Conservation (phyloP, 2,888 invertebrate genomes). For the Apantesis nais region DNA sequence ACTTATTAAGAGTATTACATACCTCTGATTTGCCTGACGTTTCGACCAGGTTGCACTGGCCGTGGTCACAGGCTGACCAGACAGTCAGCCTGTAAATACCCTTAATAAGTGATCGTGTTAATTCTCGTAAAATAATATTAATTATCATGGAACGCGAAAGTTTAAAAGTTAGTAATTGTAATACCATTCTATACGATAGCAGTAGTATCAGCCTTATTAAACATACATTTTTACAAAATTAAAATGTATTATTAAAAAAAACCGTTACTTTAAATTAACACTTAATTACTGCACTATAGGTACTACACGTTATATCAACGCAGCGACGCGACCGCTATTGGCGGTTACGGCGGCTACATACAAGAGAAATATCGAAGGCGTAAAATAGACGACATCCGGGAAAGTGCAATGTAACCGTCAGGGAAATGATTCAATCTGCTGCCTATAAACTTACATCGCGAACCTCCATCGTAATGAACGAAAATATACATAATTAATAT, state of each 20-base stretch:
- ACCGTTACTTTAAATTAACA: constrained; percentile 50
- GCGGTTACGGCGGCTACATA: constrained; percentile 61
- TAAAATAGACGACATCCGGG: constrained; percentile 69
- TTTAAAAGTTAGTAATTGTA: too few species aligned
- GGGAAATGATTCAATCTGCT: constrained; percentile 58
- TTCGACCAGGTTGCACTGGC: too few species aligned
- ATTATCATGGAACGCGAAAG: too few species aligned
- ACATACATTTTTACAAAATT: constrained; percentile 29
- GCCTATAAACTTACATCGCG: constrained; percentile 41
- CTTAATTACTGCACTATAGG: too few species aligned
- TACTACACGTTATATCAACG: constrained; percentile 62
- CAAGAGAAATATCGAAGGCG: constrained; percentile 62
- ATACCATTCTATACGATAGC: neutral
- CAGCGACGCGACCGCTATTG: constrained; percentile 53
- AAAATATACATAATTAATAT: constrained; percentile 45
- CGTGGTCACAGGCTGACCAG: too few species aligned
- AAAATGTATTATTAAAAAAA: neutral
- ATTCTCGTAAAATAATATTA: too few species aligned
- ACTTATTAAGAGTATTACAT: too few species aligned
- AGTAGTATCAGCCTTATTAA: constrained; percentile 22
- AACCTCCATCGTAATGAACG: constrained; percentile 42
- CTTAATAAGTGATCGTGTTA: too few species aligned
- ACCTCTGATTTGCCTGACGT: too few species aligned
- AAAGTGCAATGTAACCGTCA: constrained; percentile 57
- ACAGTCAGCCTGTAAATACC: too few species aligned